Base-by-base conservation (phyloP, 1,140 invertebrate genomes). In the Drosophila kohkoa region DNA sequence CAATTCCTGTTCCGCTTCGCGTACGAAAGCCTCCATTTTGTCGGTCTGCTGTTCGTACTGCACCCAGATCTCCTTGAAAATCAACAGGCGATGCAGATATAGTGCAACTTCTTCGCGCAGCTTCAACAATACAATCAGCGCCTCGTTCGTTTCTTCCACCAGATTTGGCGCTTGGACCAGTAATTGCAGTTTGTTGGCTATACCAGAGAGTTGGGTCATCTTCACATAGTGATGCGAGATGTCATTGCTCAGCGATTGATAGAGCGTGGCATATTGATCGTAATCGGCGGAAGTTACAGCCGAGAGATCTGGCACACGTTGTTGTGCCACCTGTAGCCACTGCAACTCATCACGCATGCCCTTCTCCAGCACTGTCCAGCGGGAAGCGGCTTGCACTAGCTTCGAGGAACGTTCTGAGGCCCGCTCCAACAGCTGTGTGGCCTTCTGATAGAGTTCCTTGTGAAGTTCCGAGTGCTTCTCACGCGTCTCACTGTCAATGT, bases 191-290 rank as follows among this genome's bases (percentile, higher is more conserved):
- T 95, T 95, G 75, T 95, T 95, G 30, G 96, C 95, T n/a, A 96
- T 94, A 15, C 94, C 94, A 16, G 96, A 91, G 0, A 97, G 93
- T 76, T 97, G 95, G 41, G 95, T 93, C 77, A 97, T 94, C 87
- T 96, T 95, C 0, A 96, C 95, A 75, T 96, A 95, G 92, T 97
- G 96, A 77, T 96, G 95, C 10, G 95, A 95, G 55, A 97, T 95
- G 81, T 97, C 96, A 11, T 95, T 93, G 68, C 95, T 96, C 16
- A 97, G 93, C 2, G 96, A 95, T 93, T 97, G 96, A 92, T 97
- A 97, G 0, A 97, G 92, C 20, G 96, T 96, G 38, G 97, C 97
- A 81, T 97, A 97, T 80, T 97, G 95, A 81, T 97, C 95, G 76
- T 96, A 97, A 77, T 97, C 96, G 7, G 94, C 95, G 1, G 96